phyloP scores from a whole-genome alignment of 2,113 vertebrate species.

The Parotia lawesii region DNA sequence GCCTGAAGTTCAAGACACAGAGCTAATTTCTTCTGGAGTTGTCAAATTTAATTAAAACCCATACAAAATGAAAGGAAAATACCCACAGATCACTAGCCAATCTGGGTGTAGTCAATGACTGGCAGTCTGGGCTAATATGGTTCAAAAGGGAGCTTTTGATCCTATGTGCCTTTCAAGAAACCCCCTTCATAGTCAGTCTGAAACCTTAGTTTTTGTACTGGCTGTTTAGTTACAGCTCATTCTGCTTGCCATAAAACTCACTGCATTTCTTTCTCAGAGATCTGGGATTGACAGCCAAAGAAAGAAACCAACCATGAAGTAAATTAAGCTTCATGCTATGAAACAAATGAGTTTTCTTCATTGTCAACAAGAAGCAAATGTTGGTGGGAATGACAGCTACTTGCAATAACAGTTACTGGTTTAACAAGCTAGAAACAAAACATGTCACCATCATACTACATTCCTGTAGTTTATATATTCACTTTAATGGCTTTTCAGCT shows the following conservation, averaged over 20 bases:
- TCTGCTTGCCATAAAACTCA: constrained; percentile 5
- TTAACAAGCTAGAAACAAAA: constrained; percentile 59
- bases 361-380: constrained; percentile 38
- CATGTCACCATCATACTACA: neutral
- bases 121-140: neutral
- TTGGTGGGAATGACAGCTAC: constrained; percentile 33
- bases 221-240: constrained; percentile 13
- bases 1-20: neutral
- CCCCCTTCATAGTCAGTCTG: neutral
- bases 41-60: neutral
- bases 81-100: neutral
- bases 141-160: neutral
- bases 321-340: constrained; percentile 49
- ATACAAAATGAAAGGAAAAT: neutral
- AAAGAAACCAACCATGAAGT: constrained; percentile 49
- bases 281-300: constrained; percentile 17
- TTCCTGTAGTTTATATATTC: neutral
- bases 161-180: neutral
- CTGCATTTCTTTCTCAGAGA: neutral
- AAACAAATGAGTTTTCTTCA: constrained; percentile 49
- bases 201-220: neutral
- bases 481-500: neutral
- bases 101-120: neutral
- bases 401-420: constrained; percentile 49
- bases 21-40: neutral